phyloP scores from a whole-genome alignment of 2,113 vertebrate genomes.

The Ceyx melanurus region DNA sequence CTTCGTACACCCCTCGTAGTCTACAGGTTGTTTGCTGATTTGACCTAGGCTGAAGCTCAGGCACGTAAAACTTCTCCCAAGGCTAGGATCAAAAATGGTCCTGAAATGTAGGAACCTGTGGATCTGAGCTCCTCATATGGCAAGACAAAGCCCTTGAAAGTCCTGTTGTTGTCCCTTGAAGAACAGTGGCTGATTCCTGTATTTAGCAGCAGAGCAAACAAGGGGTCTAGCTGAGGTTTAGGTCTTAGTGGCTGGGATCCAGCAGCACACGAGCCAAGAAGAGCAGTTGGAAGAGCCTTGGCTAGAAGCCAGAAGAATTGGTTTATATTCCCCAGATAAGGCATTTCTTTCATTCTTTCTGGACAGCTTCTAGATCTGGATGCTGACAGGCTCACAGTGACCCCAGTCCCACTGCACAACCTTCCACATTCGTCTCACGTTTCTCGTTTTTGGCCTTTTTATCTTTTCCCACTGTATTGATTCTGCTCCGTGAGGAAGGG shows the following conservation, averaged over 20 bases:
- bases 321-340: slow-evolving; percentile 1
- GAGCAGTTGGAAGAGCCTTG: background rate
- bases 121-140: background rate
- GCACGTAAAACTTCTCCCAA: background rate
- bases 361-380: slow-evolving; percentile 26
- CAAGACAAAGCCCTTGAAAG: background rate
- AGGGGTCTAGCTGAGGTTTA: background rate
- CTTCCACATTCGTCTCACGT: background rate
- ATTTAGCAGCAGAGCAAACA: slow-evolving; percentile 24
- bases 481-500: background rate
- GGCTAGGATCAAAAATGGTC: background rate
- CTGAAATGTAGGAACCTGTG: background rate
- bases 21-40: background rate
- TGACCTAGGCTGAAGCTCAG: background rate
- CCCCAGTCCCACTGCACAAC: background rate
- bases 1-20: background rate
- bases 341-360: background rate
- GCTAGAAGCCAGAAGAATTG: background rate
- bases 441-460: background rate
- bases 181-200: background rate
- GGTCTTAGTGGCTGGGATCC: background rate
- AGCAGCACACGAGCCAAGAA: background rate
- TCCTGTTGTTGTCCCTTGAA: background rate
- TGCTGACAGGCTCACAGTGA: background rate
- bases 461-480: background rate